phyloP scores from a whole-genome alignment of 2,113 vertebrate genomes.

The Dipodomys spectabilis region DNA sequence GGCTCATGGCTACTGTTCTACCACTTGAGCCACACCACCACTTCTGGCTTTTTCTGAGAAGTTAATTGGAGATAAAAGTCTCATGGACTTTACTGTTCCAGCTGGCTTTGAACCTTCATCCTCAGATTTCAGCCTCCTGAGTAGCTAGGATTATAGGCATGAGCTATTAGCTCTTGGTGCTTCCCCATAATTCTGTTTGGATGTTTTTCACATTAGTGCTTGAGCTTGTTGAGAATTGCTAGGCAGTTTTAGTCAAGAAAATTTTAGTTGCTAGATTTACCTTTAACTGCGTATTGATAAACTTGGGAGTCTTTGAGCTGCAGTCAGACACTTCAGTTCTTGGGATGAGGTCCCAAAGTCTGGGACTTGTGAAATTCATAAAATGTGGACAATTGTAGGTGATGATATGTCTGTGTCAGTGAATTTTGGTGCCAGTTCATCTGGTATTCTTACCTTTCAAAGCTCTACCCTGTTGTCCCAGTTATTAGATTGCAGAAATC shows the following conservation, averaged over 20 bases:
- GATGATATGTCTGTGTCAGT: not conserved
- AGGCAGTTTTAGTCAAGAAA: slow-evolving; percentile 7
- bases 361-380: not conserved
- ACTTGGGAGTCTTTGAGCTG: not conserved
- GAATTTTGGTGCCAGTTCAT: not conserved
- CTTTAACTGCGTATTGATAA: not conserved
- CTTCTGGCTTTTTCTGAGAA: too few species aligned
- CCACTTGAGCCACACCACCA: too few species aligned
- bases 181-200: not conserved
- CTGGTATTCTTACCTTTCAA: not conserved
- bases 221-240: not conserved
- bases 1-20: too few species aligned
- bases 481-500: not conserved
- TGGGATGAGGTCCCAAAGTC: not conserved
- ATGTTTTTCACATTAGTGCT: not conserved
- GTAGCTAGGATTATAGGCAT: too few species aligned
- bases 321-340: not conserved
- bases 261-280: not conserved
- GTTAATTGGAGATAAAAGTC: too few species aligned
- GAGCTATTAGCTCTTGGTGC: too few species aligned
- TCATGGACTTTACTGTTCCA: too few species aligned
- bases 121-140: too few species aligned
- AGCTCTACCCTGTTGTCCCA: not conserved
- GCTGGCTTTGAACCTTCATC: too few species aligned
- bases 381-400: not conserved